Evolutionary conservation across 2,797 vertebrate genomes (phyloP), one percentile per base, ranked within the genome.

Genomic region (Adrianichthys oophorus): DNA sequence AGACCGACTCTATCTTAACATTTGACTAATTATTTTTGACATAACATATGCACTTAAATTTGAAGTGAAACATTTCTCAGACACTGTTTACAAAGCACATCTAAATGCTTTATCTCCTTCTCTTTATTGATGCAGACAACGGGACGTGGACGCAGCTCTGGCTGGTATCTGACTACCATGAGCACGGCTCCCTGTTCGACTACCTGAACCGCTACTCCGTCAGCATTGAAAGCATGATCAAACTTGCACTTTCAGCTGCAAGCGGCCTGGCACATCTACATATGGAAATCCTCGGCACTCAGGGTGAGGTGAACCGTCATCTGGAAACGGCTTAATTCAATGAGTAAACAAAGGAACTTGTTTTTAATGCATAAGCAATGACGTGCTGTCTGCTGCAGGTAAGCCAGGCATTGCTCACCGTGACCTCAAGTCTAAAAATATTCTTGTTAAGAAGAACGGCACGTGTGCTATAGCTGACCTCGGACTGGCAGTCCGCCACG

Each of bases 231-330:
- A 96, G 95, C n/a, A 97, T 98, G 95, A 97, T 99, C 80, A 98
- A 98, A 75, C 91, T 98, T 0, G 92, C 95, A 0, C 91, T 99
- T 62, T 98, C 97, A 0, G 95, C 97, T 1, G 96, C 96, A 70
- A 98, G 96, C 0, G 97, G 97, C 8, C 87, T 99, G 81, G 98
- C 97, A 3, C 98, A 99, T 53, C 92, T 99, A 19, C 98, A 99
- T 80, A 99, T 99, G 98, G 98, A 99, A 90, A 99, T 99, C 24
- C 94, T 99, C 61, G 98, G 98, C 50, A 99, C 98, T 56, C 98
- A 99, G 86, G 98, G 98, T 98, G 86, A 91, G 91, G 55, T 1
- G 1, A 37, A 5, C 17, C 7, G 19, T 49, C 15, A 0, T 0
- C 1, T 41, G 19, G 41, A 50, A 53, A 47, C 16, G 24, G 4